Evolutionary conservation across 2,888 invertebrate genomes (phyloP).

Genomic region (Hyalella azteca): DNA sequence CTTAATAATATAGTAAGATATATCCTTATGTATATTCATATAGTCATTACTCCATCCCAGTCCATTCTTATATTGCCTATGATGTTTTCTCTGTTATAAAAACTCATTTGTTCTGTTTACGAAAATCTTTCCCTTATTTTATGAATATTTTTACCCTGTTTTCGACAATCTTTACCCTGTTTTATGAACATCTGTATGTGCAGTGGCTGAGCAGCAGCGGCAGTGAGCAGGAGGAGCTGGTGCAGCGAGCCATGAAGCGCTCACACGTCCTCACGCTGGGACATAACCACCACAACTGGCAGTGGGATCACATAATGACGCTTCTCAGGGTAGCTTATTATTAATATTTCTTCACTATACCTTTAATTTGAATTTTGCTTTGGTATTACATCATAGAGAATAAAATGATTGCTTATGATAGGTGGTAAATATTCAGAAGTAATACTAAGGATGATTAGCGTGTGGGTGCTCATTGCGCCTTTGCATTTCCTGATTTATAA

Average conservation of each 20-base stretch:
- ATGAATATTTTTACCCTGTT: neutral
- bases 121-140: neutral
- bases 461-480: too few species aligned
- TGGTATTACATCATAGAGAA: too few species aligned
- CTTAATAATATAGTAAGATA: too few species aligned
- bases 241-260: conserved; percentile 50
- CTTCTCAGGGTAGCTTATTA: conserved; percentile 54
- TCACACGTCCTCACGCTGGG: conserved; percentile 42
- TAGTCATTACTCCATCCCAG: too few species aligned
- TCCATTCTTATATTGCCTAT: too few species aligned
- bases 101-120: neutral
- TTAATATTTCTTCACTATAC: too few species aligned
- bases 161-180: neutral
- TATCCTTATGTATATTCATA: too few species aligned
- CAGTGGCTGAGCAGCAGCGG: conserved; percentile 48
- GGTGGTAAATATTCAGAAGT: too few species aligned
- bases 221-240: conserved; percentile 55
- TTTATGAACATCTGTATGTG: neutral
- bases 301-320: conserved; percentile 54
- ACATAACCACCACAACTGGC: conserved; percentile 44
- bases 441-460: too few species aligned
- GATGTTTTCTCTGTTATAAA: neutral
- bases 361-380: too few species aligned
- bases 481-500: too few species aligned
- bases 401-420: too few species aligned